phyloP scores from a whole-genome alignment of 2,113 vertebrate genomes.

The Morone chrysops region DNA sequence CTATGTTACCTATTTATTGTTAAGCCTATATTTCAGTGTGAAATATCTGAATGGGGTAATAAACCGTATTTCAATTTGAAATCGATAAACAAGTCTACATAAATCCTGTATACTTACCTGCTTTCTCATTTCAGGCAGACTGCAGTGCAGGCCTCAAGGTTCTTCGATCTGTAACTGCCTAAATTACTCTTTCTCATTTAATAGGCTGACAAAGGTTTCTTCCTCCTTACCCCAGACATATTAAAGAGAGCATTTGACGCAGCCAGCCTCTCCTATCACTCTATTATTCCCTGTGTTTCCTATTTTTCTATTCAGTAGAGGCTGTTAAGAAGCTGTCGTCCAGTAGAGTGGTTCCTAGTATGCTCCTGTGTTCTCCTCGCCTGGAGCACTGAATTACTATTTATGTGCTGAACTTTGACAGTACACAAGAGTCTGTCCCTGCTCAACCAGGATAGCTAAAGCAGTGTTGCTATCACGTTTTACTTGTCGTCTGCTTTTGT shows the following conservation, averaged over 20 bases:
- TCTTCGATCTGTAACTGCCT: slow-evolving; percentile 33
- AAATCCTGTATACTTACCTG: slow-evolving; percentile 27
- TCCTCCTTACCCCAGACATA: slow-evolving; percentile 39
- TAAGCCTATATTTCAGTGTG: slow-evolving; percentile 35
- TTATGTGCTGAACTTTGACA: slow-evolving; percentile 84
- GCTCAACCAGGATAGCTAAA: slow-evolving; percentile 62
- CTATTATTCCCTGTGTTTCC: slow-evolving; percentile 55
- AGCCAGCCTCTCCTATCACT: slow-evolving; percentile 36
- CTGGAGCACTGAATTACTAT: slow-evolving; percentile 81
- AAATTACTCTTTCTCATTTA: slow-evolving; percentile 54
- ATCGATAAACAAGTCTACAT: slow-evolving; percentile 42
- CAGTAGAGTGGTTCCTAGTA: slow-evolving; percentile 72
- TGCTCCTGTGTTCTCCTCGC: slow-evolving; percentile 72
- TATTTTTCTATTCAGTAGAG: slow-evolving; percentile 77
- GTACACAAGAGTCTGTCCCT: slow-evolving; percentile 66
- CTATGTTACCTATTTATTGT: slow-evolving; percentile 22
- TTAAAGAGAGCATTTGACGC: slow-evolving; percentile 49
- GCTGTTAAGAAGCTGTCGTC: slow-evolving; percentile 71
- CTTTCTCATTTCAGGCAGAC: slow-evolving; percentile 31
- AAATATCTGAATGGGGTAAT: slow-evolving; percentile 41
- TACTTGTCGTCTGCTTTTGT: slow-evolving; percentile 56
- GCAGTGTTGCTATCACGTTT: slow-evolving; percentile 44
- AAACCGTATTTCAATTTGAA: slow-evolving; percentile 56
- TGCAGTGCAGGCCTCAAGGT: slow-evolving; percentile 32
- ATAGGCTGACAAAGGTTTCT: slow-evolving; percentile 34